phyloP scores from a whole-genome alignment of 2,113 vertebrate genomes.

The Cygnus buccinator region DNA sequence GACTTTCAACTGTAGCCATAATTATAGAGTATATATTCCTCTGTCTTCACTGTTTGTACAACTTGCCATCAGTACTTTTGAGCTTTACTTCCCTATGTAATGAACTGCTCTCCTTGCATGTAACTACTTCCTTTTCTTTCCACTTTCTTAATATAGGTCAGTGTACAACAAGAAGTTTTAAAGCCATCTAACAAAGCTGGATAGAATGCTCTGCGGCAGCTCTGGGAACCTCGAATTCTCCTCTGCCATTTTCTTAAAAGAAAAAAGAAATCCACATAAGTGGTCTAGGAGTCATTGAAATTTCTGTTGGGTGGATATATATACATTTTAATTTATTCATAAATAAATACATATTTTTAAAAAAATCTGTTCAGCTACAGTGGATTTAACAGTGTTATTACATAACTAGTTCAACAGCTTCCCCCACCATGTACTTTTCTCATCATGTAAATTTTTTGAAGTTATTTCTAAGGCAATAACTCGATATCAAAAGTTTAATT shows the following conservation, averaged over 20 bases:
- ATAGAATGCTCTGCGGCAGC: background rate
- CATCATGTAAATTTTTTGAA: slow-evolving; percentile 40
- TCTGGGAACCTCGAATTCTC: background rate
- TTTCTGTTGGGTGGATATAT: background rate
- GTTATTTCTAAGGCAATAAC: slow-evolving; percentile 63
- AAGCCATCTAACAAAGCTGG: background rate
- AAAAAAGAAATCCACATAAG: background rate
- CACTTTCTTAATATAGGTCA: background rate
- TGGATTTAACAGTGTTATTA: slow-evolving; percentile 19
- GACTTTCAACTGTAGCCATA: background rate
- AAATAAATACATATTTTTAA: slow-evolving; percentile 24
- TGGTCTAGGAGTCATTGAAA: background rate
- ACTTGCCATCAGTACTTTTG: background rate
- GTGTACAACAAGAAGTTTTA: background rate
- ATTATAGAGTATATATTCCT: background rate
- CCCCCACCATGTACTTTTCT: slow-evolving; percentile 41
- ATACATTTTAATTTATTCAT: slow-evolving; percentile 3
- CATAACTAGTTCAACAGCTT: slow-evolving; percentile 50
- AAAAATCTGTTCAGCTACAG: background rate
- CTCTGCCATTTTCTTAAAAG: background rate
- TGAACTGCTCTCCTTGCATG: background rate
- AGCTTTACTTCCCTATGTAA: background rate
- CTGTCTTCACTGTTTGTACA: background rate
- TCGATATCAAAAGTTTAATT: slow-evolving; percentile 54
- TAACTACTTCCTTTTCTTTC: background rate